A percentile compares a stretch with the other conserved stretches of the same genome.
These are phyloP conservation scores for Hermaeophaga mercurialis DNA, from an alignment of 2,888 invertebrate species.

Conservation along the genomic window DNA sequence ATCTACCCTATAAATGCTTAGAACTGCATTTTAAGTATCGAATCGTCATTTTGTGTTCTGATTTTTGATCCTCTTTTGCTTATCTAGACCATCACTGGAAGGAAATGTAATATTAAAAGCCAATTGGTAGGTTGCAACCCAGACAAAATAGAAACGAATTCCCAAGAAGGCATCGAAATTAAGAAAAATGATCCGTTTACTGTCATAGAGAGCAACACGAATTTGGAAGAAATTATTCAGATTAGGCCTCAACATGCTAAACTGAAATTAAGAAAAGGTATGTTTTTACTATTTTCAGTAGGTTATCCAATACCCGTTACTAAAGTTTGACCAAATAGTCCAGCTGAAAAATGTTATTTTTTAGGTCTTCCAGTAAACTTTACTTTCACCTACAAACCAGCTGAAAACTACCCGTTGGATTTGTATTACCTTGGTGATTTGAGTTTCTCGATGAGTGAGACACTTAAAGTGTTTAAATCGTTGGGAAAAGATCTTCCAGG, in stretches of 20 bases:
- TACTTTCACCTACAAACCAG: constrained; percentile 72
- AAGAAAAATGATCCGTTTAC: constrained; percentile 50
- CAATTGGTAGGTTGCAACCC: constrained; percentile 30
- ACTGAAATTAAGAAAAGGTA: constrained; percentile 67
- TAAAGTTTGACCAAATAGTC: no score
- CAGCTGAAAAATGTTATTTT: no score
- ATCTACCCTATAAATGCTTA: no score
- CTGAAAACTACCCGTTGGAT: constrained; percentile 85
- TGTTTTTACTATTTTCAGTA: constrained; percentile 43
- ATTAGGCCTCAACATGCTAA: constrained; percentile 69
- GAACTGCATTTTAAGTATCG: no score
- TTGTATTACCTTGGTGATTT: constrained; percentile 91
- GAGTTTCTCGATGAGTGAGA: constrained; percentile 87
- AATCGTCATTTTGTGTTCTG: no score
- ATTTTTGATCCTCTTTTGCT: background rate
- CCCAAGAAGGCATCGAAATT: constrained; percentile 27
- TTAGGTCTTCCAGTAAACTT: constrained; percentile 60
- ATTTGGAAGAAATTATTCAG: constrained; percentile 57
- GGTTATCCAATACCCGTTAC: no score
- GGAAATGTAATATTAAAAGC: constrained; percentile 36
- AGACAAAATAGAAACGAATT: constrained; percentile 35
- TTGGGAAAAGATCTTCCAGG: constrained; percentile 66
- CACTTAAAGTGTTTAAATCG: constrained; percentile 77
- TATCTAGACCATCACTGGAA: constrained; percentile 35
- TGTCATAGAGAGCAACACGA: constrained; percentile 59